Base-by-base conservation (phyloP, 2,888 invertebrate species). In the Tipula confusa region DNA sequence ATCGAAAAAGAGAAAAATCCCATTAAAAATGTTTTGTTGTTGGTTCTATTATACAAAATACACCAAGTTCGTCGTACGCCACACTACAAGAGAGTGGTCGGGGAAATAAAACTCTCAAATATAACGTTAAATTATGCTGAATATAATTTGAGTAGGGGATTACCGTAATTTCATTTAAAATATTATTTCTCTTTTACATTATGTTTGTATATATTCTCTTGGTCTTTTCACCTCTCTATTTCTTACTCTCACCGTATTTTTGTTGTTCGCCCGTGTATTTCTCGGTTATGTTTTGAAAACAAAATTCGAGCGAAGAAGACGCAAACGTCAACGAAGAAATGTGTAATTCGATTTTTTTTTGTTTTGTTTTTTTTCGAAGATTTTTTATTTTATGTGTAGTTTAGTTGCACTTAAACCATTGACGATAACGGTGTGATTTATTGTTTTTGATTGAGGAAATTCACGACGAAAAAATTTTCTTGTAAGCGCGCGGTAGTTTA, bases 341-440 rank as follows among this genome's bases (percentile, higher is more conserved):
- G 9, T 64, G 7, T 64, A 64, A 64, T 15, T 64, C 13, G 2
- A 43, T 36, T 36, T 36, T 36, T 43, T 38, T 64, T 64, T 64
- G 18, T 24, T 9, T n/a, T n/a, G n/a, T 33, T 33, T 33, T 64
- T 64, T 64, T 64, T 24, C 24, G 24, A 9, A 2, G 64, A 64
- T 64, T 64, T 64, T 64, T 64, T 64, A 64, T 64, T 64, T 64
- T 7, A n/a, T n/a, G 7, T 64, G 64, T 64, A 64, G 64, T 64
- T 64, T 64, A 64, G 64, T 64, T 64, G 64, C 64, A 64, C 18
- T 64, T 64, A 64, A 64, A 64, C 64, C 64, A 64, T 64, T 64
- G 64, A 11, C 64, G 64, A 64, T 24, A 24, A 64, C 24, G 64
- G 64, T 64, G 64, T 64, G 64, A 64, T 64, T 64, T 64, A 64